Evolutionary conservation across 1,140 invertebrate genomes (phyloP), one percentile per base, ranked within the genome.

Genomic region (Acyrthosiphon pisum): DNA sequence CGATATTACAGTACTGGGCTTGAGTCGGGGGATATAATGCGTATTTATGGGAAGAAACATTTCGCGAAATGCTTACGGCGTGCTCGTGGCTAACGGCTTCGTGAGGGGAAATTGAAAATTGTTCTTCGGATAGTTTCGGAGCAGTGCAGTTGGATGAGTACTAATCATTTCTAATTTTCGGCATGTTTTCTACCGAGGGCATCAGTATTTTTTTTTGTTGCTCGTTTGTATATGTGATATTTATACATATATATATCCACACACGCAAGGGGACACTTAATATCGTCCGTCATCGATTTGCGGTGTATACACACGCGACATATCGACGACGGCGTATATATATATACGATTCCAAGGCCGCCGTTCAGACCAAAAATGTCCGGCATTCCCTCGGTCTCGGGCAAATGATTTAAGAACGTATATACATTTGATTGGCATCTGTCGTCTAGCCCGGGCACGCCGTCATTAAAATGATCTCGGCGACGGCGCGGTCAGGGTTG

Each of bases 281-380:
- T 76, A 76, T 76, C 60, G 30, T n/a, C 30, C 60, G 26, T 86
- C 23, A 11, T 86, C 60, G 60, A 46, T 86, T 20, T 84, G 22
- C 35, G 18, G 76, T 23, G 76, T 37, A 22, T 83, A 37, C 35
- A 35, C 37, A 83, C 20, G 35, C 76, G 6, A 23, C 37, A 86
- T 50, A 88, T 76, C 76, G 35, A 50, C 53, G 89, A 60, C 37
- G 50, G 23, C n/a, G 37, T 26, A 23, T 76, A 76, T 18, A 68
- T 76, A 53, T 84, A 86, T n/a, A 37, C 35, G 14, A 56, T 93
- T 93, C 91, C 91, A 93, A 93, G 91, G 91, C 76, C 91, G 81
- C 91, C 91, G 68, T 93, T 37, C 91, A 93, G 68, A 93, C 91
- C 91, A 93, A 93, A 93, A 93, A 93, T 86, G 91, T 93, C 91